These are phyloP conservation scores for Microplitis manilae DNA, from an alignment of 2,888 invertebrate genomes.

Conservation along the genomic window DNA sequence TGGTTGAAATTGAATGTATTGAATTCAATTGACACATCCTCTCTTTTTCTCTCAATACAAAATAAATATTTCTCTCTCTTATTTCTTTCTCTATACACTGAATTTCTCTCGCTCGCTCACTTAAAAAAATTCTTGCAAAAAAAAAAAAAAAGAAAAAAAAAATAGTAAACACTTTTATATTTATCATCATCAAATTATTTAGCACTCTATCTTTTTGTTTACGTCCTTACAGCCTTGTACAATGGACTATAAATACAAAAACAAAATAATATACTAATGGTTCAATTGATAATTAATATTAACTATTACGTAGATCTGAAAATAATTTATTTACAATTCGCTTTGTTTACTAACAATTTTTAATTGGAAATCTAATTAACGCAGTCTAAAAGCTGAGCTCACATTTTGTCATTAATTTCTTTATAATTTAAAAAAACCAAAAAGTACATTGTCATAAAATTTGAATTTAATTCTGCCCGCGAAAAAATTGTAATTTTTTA, in stretches of 20 bases:
- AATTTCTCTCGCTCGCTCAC: slow-evolving; percentile 43
- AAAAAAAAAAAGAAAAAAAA: not conserved
- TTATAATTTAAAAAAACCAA: too few relatives aligned
- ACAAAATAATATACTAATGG: slow-evolving; percentile 12
- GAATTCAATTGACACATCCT: slow-evolving; percentile 65
- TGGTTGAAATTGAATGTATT: slow-evolving; percentile 56
- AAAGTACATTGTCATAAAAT: too few relatives aligned
- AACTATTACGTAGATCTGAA: too few relatives aligned
- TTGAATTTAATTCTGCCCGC: too few relatives aligned
- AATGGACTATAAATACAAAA: slow-evolving; percentile 40
- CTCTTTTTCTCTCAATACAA: slow-evolving; percentile 55
- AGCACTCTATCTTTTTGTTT: slow-evolving; percentile 10
- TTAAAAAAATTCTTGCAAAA: slow-evolving; percentile 40
- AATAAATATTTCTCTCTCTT: slow-evolving; percentile 32
- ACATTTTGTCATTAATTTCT: too few relatives aligned
- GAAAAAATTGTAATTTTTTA: too few relatives aligned
- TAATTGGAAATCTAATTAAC: too few relatives aligned
- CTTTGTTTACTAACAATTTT: too few relatives aligned
- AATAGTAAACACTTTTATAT: too few relatives aligned
- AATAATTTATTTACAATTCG: too few relatives aligned
- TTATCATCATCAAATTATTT: not conserved
- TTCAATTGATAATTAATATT: too few relatives aligned
- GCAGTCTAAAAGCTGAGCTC: too few relatives aligned
- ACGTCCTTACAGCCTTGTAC: slow-evolving; percentile 45
- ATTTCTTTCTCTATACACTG: slow-evolving; percentile 48